Percentiles rank a stretch among this genome's conserved stretches.
Conservation (phyloP, 2,113 vertebrate species). For the Coptodon bakossiorum region DNA sequence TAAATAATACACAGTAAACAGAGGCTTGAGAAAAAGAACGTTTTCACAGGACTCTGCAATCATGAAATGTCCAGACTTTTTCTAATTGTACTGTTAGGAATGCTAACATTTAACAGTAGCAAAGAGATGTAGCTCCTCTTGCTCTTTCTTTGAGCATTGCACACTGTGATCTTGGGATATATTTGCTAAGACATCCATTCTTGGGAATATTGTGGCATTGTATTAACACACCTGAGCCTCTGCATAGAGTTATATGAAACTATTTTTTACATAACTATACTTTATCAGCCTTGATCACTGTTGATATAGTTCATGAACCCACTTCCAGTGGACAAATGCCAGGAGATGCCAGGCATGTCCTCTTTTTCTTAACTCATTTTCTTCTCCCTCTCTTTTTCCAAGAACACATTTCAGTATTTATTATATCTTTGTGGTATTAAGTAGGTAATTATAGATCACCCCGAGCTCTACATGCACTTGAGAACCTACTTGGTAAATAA, state of each 20-base stretch:
- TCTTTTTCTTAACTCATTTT: neutral
- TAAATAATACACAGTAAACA: neutral
- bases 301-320: neutral
- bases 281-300: neutral
- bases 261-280: fast-evolving
- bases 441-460: fast-evolving
- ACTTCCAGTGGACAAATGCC: neutral
- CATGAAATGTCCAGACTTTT: neutral
- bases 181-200: fast-evolving
- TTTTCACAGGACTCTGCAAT: neutral
- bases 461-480: fast-evolving
- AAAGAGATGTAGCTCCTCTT: neutral
- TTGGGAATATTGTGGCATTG: neutral
- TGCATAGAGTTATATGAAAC: neutral
- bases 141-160: neutral
- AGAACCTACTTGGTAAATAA: neutral
- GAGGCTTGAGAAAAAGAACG: fast-evolving
- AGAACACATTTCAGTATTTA: neutral
- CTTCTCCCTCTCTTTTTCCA: neutral
- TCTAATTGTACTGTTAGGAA: neutral
- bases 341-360: neutral
- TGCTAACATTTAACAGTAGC: fast-evolving
- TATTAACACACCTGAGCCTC: neutral
- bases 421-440: neutral
- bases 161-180: neutral